Evolutionary conservation across 2,888 invertebrate species (phyloP), one percentile per base, ranked within the genome.

Genomic region (Agrenia bidenticulata): DNA sequence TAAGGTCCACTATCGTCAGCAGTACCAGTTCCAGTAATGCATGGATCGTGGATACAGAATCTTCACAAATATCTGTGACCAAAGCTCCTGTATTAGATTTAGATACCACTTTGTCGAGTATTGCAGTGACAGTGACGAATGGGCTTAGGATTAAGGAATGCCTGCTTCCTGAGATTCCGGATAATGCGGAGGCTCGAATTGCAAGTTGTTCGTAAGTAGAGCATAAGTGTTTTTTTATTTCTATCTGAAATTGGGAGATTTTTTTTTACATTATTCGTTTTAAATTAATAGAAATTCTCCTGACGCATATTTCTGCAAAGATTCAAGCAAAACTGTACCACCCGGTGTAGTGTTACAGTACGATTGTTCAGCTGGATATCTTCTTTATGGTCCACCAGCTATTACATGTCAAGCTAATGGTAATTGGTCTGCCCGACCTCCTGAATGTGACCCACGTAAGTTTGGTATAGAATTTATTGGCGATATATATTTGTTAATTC

Each of bases 401-500:
- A 72, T 76, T 24, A 55, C 72, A 17, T 76, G 76, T 49, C 66
- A 65, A 49, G 62, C 65, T 23, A 62, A 63, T 42, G 75, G 75
- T 1, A 64, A 60, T 23, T 76, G 76, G 76, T 70, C 72, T 2
- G 53, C 70, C 23, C 32, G 64, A 9, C 73, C 75, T 4, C 76
- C 76, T 13, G 67, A 68, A 5, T 76, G 76, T 56, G 75, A 76
- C 61, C 67, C 66, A 49, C 67, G 74, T 74, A 63, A 71, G 72
- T 61, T 9, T 24, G 2, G 32, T 17, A 2, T 7, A 41, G 17
- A 60, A 13, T 13, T 50, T 27, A 60, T 50, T 5, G 5, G 2
- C 19, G 42, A 39, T 39, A 7, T 15, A 7, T 17, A 49, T 49
- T 9, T 21, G 17, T 26, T n/a, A 37, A 53, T 37, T 32, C 19